Conservation (phyloP, 2,888 invertebrate species). For the Acleris holmiana region DNA sequence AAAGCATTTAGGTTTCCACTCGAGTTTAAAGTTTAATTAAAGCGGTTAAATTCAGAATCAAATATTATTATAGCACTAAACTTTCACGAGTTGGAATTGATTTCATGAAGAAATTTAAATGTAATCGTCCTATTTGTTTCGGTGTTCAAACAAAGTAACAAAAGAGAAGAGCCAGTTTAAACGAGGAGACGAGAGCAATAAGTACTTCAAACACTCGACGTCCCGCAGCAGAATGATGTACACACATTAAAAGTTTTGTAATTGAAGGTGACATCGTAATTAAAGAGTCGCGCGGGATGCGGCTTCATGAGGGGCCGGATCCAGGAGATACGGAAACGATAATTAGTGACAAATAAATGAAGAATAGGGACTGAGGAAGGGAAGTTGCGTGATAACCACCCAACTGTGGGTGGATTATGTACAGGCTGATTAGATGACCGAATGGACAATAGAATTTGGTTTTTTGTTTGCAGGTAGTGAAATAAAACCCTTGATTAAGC, state of each 20-base stretch:
- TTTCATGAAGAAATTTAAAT: slow-evolving; percentile 60
- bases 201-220: slow-evolving; percentile 69
- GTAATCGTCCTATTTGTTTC: slow-evolving; percentile 69
- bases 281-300: slow-evolving; percentile 51
- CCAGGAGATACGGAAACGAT: neutral
- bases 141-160: slow-evolving; percentile 68
- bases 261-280: slow-evolving; percentile 73
- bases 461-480: no score
- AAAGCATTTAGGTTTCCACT: slow-evolving; percentile 26
- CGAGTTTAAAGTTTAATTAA: slow-evolving; percentile 38
- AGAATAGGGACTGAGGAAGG: no score
- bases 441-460: no score
- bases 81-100: slow-evolving; percentile 50
- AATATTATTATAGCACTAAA: slow-evolving; percentile 42
- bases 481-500: no score
- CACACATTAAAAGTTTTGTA: slow-evolving; percentile 80
- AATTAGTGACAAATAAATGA: neutral
- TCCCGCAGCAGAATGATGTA: slow-evolving; percentile 65
- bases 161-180: slow-evolving; percentile 66
- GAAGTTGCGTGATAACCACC: no score
- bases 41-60: slow-evolving; percentile 38
- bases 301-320: slow-evolving; percentile 4
- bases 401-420: no score
- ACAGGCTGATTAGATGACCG: no score
- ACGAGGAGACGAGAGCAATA: slow-evolving; percentile 63